These are phyloP conservation scores for Merluccius polli DNA, from an alignment of 2,797 vertebrate genomes.

Conservation along the genomic window DNA sequence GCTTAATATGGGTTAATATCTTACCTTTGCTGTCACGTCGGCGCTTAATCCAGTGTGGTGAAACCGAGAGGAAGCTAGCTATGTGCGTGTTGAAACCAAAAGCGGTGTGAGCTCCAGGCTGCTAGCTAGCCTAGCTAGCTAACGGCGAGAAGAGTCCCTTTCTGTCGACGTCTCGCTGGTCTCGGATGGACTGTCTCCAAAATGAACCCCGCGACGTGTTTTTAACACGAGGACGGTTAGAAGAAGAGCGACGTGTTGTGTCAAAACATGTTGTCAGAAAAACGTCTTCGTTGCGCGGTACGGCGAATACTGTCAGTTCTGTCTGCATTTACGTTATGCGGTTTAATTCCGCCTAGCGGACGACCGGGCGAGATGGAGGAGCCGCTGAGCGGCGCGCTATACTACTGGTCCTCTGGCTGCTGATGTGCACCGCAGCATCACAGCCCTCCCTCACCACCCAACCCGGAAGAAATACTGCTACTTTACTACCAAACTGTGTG, in stretches of 20 bases:
- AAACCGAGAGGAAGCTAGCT: constrained; percentile 39
- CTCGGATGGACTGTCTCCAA: constrained; percentile 43
- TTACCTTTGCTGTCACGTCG: constrained; percentile 50
- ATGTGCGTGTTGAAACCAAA: constrained; percentile 21
- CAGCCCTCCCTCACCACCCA: constrained; percentile 50
- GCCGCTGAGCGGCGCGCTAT: constrained; percentile 5
- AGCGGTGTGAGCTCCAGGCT: constrained; percentile 53
- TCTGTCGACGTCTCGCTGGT: constrained; percentile 31
- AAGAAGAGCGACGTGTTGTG: constrained; percentile 11
- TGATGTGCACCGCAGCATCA: constrained; percentile 56
- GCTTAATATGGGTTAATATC: constrained; percentile 1
- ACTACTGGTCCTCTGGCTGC: constrained; percentile 34
- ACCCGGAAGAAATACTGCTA: constrained; percentile 65
- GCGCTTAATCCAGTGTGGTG: constrained; percentile 34
- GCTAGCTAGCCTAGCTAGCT: constrained; percentile 67
- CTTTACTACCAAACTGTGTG: constrained; percentile 15
- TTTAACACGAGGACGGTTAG: constrained; percentile 1
- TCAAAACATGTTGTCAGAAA: constrained; percentile 16
- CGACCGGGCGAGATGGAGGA: constrained; percentile 31
- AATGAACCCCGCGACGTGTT: constrained; percentile 18
- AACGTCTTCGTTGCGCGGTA: not conserved
- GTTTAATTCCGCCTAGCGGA: constrained; percentile 42
- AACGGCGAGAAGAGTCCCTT: constrained; percentile 43
- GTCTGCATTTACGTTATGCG: constrained; percentile 34
- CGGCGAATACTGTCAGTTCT: not conserved